These are phyloP conservation scores for Hoplodrina ambigua DNA, from an alignment of 2,888 invertebrate species.

Conservation along the genomic window DNA sequence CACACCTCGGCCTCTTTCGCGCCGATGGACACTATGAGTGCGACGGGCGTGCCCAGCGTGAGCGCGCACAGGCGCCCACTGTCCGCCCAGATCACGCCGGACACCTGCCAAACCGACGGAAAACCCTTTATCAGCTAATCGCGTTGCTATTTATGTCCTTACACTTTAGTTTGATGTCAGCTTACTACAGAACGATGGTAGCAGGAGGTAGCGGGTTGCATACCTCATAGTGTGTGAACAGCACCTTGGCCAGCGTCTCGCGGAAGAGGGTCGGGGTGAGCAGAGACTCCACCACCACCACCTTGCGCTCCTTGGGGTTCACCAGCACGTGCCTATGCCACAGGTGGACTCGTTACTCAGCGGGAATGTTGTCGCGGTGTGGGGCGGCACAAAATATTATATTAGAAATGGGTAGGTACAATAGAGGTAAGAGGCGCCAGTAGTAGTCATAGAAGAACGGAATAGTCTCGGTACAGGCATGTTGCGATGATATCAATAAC, in stretches of 20 bases:
- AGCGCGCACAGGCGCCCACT: conserved; percentile 95
- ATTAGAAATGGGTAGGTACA: no score
- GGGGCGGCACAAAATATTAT: no score
- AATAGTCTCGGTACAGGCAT: no score
- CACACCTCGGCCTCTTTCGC: conserved; percentile 94
- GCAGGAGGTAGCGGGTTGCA: conserved; percentile 52
- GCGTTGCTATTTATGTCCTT: no score
- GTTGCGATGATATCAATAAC: no score
- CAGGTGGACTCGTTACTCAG: not conserved
- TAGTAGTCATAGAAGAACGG: no score
- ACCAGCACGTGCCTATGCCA: conserved; percentile 95
- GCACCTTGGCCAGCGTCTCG: conserved; percentile 96
- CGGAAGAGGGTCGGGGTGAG: conserved; percentile 96
- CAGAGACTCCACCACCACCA: conserved; percentile 97
- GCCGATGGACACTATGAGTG: conserved; percentile 96
- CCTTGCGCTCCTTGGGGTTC: conserved; percentile 97
- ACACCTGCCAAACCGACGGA: conserved; percentile 87
- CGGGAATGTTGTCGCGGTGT: no score
- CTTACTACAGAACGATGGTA: no score
- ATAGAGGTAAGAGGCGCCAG: no score
- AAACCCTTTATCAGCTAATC: no score
- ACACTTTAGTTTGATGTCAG: no score
- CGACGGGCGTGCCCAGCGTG: conserved; percentile 94
- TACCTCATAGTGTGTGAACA: conserved; percentile 98
- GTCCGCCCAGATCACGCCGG: conserved; percentile 94